A percentile compares a stretch with the other conserved stretches of the same genome.
These are phyloP conservation scores for Allobates femoralis DNA, from an alignment of 2,797 vertebrate species.

Conservation along the genomic window DNA sequence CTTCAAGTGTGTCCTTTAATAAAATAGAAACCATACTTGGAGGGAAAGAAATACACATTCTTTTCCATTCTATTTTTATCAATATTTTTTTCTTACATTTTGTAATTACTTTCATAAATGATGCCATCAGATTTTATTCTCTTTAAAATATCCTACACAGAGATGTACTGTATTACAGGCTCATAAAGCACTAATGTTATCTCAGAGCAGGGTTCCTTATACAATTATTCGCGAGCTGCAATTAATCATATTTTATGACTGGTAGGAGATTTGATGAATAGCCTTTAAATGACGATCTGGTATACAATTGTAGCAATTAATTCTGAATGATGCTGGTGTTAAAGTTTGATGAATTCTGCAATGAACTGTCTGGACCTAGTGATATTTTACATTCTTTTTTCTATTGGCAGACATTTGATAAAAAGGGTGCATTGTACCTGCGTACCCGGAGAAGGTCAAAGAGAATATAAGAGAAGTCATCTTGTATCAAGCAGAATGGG, in stretches of 20 bases:
- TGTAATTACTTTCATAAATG: slow-evolving; percentile 25
- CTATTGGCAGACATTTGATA: slow-evolving; percentile 54
- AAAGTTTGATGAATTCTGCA: slow-evolving; percentile 58
- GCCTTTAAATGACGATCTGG: slow-evolving; percentile 58
- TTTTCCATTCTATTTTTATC: not conserved
- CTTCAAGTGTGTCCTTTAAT: not conserved
- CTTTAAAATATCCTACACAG: slow-evolving; percentile 28
- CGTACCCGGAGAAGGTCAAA: slow-evolving; percentile 57
- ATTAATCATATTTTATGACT: slow-evolving; percentile 63
- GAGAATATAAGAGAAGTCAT: slow-evolving; percentile 36
- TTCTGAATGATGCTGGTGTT: slow-evolving; percentile 59
- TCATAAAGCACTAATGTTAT: slow-evolving; percentile 48
- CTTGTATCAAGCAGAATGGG: slow-evolving; percentile 48
- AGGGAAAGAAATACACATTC: not conserved
- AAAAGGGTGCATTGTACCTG: slow-evolving; percentile 54
- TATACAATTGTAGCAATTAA: slow-evolving; percentile 63
- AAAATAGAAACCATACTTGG: not conserved
- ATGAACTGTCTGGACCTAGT: slow-evolving; percentile 46
- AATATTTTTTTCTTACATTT: not conserved
- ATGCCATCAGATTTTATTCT: slow-evolving; percentile 42
- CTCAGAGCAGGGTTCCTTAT: slow-evolving; percentile 44
- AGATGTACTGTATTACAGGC: slow-evolving; percentile 42
- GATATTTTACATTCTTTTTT: slow-evolving; percentile 52
- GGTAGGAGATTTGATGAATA: slow-evolving; percentile 59
- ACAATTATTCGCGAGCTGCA: slow-evolving; percentile 50